Evolutionary conservation across 2,888 invertebrate species (phyloP).

Genomic region (Platycheirus albimanus): DNA sequence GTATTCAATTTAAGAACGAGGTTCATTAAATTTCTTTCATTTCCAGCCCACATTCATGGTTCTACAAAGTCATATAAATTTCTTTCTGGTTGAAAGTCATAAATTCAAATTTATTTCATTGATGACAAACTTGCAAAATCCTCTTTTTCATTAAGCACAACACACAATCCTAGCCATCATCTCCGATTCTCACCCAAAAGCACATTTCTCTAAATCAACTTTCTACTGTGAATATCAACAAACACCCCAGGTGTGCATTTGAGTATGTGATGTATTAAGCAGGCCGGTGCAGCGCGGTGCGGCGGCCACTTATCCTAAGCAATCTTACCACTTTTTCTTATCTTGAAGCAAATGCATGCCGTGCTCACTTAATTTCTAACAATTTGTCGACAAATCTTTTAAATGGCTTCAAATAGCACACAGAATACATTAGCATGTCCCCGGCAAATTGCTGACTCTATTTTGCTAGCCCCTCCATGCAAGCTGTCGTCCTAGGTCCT

Average conservation of each 20-base stretch:
- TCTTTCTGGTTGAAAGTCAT: conserved; percentile 21
- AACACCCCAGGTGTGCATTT: conserved; percentile 56
- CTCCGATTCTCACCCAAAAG: conserved; percentile 38
- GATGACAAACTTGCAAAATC: conserved; percentile 10
- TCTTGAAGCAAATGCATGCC: conserved; percentile 21
- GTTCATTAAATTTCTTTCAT: too few relatives aligned
- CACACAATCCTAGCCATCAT: background rate
- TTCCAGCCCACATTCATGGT: too few relatives aligned
- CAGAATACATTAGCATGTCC: conserved; percentile 58
- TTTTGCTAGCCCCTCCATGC: background rate
- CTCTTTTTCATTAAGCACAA: conserved; percentile 4
- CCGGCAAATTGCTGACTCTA: conserved; percentile 40
- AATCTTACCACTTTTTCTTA: conserved; percentile 53
- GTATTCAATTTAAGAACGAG: too few relatives aligned
- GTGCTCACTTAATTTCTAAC: conserved; percentile 53
- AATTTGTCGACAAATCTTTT: conserved; percentile 67
- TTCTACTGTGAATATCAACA: conserved; percentile 44
- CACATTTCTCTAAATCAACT: conserved; percentile 49
- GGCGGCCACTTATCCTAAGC: conserved; percentile 9
- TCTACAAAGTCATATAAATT: conserved; percentile 16
- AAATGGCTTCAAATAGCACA: conserved; percentile 45
- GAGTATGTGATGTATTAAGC: too few relatives aligned
- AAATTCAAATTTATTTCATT: background rate
- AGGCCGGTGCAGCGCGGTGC: too few relatives aligned
- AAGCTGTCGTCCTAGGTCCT: background rate